phyloP scores from a whole-genome alignment of 2,888 invertebrate genomes.

The Oeneis ivallda region DNA sequence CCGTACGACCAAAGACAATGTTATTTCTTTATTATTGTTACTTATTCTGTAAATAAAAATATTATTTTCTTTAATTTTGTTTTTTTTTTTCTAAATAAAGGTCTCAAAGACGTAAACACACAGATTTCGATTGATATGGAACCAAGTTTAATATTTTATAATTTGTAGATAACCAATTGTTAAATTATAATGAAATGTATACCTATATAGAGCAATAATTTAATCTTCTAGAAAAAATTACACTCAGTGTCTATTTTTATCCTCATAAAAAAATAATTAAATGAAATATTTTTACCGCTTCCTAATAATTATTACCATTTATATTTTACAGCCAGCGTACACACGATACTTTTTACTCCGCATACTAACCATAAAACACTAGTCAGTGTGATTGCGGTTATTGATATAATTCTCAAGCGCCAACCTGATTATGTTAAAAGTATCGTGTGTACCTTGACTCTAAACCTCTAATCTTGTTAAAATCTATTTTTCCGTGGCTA shows the following conservation, averaged over 20 bases:
- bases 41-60: conserved; percentile 58
- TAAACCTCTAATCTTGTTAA: conserved; percentile 1
- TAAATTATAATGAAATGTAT: conserved; percentile 53
- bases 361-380: neutral
- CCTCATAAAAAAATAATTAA: conserved; percentile 53
- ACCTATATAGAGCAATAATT: conserved; percentile 73
- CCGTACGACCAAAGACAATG: conserved; percentile 54
- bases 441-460: neutral
- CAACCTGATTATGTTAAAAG: neutral
- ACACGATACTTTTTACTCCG: neutral
- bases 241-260: conserved; percentile 71
- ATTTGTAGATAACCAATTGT: conserved; percentile 47
- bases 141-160: conserved; percentile 59
- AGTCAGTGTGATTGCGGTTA: neutral
- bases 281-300: conserved; percentile 60
- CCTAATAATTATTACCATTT: conserved; percentile 46
- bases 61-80: conserved; percentile 49
- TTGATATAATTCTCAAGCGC: neutral
- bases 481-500: no score
- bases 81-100: conserved; percentile 32
- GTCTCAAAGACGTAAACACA: conserved; percentile 34
- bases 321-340: neutral
- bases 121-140: conserved; percentile 52
- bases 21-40: conserved; percentile 43
- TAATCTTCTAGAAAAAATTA: conserved; percentile 60